Conservation (phyloP, 2,797 vertebrate genomes). For the Aulostomus chinensis region DNA sequence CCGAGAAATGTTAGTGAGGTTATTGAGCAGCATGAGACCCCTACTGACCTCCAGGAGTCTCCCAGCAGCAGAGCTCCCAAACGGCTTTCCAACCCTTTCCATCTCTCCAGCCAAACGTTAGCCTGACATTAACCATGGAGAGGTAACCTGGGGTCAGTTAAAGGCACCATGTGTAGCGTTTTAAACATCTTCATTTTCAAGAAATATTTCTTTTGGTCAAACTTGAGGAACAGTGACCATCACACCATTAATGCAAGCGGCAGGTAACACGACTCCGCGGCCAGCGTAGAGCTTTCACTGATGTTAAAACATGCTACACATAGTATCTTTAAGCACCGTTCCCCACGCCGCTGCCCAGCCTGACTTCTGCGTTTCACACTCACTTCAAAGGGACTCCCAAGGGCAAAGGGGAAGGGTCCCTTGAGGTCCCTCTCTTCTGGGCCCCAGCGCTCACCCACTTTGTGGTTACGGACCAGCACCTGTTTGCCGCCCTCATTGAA, state of each 20-base stretch:
- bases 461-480: conserved; percentile 79
- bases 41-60: conserved; percentile 74
- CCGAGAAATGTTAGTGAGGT: conserved; percentile 55
- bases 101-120: conserved; percentile 65
- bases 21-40: conserved; percentile 48
- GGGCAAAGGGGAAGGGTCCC: conserved; percentile 75
- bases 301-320: conserved; percentile 13
- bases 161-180: conserved; percentile 20
- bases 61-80: conserved; percentile 66
- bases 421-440: conserved; percentile 78
- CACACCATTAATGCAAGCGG: too few relatives aligned
- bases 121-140: conserved; percentile 68
- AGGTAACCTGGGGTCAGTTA: conserved; percentile 62
- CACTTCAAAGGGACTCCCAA: conserved; percentile 82
- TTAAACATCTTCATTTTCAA: conserved; percentile 17
- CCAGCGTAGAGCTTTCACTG: background rate
- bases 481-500: conserved; percentile 79
- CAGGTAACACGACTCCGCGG: too few relatives aligned
- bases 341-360: background rate
- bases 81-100: conserved; percentile 70
- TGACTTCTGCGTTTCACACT: conserved; percentile 16
- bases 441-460: conserved; percentile 79
- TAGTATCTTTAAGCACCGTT: background rate
- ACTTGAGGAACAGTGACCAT: too few relatives aligned
- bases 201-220: too few relatives aligned